phyloP scores from a whole-genome alignment of 2,113 vertebrate genomes.

The Grammatotria lemairii region DNA sequence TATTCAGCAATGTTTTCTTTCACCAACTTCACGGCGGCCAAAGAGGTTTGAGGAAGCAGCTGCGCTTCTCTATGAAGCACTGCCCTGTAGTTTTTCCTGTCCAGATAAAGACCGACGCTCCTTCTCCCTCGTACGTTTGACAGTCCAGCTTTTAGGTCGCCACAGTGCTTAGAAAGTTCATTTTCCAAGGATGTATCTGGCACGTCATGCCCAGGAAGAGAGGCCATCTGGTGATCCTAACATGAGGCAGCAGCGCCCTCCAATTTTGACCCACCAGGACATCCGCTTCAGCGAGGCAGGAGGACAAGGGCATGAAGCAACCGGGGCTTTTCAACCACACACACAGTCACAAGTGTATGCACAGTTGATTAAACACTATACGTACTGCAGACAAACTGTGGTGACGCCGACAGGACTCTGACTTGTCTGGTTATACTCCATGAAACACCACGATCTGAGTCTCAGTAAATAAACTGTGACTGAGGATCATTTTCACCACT shows the following conservation, averaged over 20 bases:
- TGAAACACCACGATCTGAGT: not conserved
- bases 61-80: constrained; percentile 44
- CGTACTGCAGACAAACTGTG: not conserved
- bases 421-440: not conserved
- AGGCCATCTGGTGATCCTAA: constrained; percentile 57
- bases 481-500: not conserved
- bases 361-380: not conserved
- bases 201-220: constrained; percentile 23
- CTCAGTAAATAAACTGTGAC: not conserved
- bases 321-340: not conserved
- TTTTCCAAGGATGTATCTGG: constrained; percentile 48
- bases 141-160: constrained; percentile 15
- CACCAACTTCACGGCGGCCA: not conserved
- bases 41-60: constrained; percentile 66
- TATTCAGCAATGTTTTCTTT: constrained; percentile 52
- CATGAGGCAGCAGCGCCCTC: constrained; percentile 34
- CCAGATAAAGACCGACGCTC: not conserved
- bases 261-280: constrained; percentile 44
- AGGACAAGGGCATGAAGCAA: constrained; percentile 27
- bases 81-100: constrained; percentile 45
- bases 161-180: constrained; percentile 24
- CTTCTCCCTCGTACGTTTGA: constrained; percentile 7
- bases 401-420: not conserved
- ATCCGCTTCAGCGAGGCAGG: constrained; percentile 25
- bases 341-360: not conserved